Percentiles rank a stretch among this genome's conserved stretches.
Conservation (phyloP, 2,888 invertebrate genomes). For the Drosophila anceps region DNA sequence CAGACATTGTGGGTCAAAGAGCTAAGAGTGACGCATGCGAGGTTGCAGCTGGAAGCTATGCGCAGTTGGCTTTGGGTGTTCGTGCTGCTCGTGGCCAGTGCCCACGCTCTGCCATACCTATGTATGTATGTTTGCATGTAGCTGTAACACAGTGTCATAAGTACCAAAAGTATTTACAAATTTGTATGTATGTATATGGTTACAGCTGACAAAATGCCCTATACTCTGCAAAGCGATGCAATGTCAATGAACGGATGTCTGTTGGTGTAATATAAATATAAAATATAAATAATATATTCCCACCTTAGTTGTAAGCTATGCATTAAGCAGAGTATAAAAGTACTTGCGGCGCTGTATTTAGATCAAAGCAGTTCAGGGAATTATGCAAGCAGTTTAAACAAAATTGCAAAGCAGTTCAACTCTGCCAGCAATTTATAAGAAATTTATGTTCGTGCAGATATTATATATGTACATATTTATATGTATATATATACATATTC, state of each 20-base stretch:
- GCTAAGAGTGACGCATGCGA: constrained; percentile 69
- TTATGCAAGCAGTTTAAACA: constrained; percentile 21
- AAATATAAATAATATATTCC: neutral
- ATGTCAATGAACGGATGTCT: neutral
- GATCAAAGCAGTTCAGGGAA: constrained; percentile 3
- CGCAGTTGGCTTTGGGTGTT: constrained; percentile 29
- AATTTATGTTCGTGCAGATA: neutral
- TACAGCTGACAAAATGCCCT: constrained; percentile 38
- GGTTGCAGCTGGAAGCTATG: constrained; percentile 40
- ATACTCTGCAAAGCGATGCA: neutral
- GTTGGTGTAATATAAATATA: neutral
- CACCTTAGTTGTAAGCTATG: no score
- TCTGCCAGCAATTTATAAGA: neutral
- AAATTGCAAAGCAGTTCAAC: constrained; percentile 17
- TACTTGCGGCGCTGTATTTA: neutral
- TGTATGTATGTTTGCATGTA: neutral
- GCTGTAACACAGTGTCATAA: constrained; percentile 2
- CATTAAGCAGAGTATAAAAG: neutral
- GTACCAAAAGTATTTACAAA: constrained; percentile 5
- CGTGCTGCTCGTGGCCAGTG: constrained; percentile 4
- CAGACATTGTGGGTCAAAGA: constrained; percentile 69
- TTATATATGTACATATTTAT: constrained; percentile 12
- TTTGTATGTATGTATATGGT: constrained; percentile 7
- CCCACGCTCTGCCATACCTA: constrained; percentile 28
- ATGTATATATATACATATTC: constrained; percentile 6